Evolutionary conservation across 2,888 invertebrate genomes (phyloP).

Genomic region (Yponomeuta malinellus): DNA sequence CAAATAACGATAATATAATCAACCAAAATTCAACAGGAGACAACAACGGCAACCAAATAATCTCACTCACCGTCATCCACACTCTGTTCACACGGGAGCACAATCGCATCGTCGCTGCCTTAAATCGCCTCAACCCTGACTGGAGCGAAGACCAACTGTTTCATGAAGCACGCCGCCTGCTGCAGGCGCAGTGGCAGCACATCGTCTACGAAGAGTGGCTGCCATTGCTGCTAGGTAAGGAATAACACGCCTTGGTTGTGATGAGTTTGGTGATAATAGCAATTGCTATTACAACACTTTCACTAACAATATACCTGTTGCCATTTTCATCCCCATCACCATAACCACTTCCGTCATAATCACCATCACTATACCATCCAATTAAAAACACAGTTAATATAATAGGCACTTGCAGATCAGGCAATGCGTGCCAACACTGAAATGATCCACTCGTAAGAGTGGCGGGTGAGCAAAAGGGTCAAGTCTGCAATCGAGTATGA

Average conservation of each 20-base stretch:
- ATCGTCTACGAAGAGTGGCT: slow-evolving; percentile 89
- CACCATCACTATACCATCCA: too few species aligned
- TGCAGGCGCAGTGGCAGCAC: slow-evolving; percentile 86
- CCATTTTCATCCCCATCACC: neutral
- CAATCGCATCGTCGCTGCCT: slow-evolving; percentile 81
- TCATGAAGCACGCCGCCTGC: slow-evolving; percentile 83
- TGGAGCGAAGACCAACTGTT: slow-evolving; percentile 85
- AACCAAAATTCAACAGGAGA: slow-evolving; percentile 74
- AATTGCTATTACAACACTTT: too few species aligned
- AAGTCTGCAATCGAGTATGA: too few species aligned
- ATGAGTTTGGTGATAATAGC: neutral
- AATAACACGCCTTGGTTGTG: neutral
- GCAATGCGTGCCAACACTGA: too few species aligned
- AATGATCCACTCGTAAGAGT: too few species aligned
- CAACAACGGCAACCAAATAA: slow-evolving; percentile 84
- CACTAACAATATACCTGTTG: too few species aligned
- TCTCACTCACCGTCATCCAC: slow-evolving; percentile 83
- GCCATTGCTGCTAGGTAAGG: slow-evolving; percentile 82
- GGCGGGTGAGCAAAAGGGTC: too few species aligned
- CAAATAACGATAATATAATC: too few species aligned
- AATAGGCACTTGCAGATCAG: too few species aligned
- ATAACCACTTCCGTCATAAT: neutral
- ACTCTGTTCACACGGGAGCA: slow-evolving; percentile 87
- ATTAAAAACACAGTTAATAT: too few species aligned
- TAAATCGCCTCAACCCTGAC: slow-evolving; percentile 81